A percentile compares a stretch with the other conserved stretches of the same genome.
Conservation (phyloP, 2,797 vertebrate genomes). For the Buphagus erythrorhynchus region DNA sequence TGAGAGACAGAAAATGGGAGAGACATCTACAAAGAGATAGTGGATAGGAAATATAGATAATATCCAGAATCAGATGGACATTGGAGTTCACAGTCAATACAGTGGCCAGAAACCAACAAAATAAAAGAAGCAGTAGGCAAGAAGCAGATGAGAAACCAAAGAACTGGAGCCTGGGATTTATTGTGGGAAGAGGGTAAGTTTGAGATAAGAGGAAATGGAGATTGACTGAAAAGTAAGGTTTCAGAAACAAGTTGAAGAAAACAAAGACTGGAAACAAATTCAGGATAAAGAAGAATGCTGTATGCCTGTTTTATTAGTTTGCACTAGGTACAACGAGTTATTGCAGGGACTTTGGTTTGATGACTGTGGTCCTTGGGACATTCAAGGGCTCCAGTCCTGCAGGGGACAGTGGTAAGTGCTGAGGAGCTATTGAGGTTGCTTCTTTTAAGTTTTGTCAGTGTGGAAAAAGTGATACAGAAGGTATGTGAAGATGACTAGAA, state of each 20-base stretch:
- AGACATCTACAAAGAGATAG: neutral
- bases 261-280: neutral
- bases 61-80: neutral
- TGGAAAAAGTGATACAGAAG: neutral
- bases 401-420: neutral
- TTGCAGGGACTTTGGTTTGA: neutral
- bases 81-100: neutral
- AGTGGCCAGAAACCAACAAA: neutral
- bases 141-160: fast-evolving
- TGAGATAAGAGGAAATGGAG: neutral
- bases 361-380: fast-evolving
- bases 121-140: neutral
- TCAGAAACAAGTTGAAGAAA: neutral
- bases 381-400: neutral
- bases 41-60: neutral
- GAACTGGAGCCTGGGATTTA: neutral
- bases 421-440: neutral
- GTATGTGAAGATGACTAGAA: neutral
- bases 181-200: neutral
- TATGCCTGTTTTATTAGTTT: neutral
- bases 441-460: neutral
- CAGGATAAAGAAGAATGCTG: neutral
- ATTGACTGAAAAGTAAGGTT: neutral
- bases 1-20: neutral
- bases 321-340: fast-evolving